Percentiles rank a stretch among this genome's conserved stretches.
phyloP scores from a whole-genome alignment of 2,888 invertebrate genomes.

The Cephus runcator region DNA sequence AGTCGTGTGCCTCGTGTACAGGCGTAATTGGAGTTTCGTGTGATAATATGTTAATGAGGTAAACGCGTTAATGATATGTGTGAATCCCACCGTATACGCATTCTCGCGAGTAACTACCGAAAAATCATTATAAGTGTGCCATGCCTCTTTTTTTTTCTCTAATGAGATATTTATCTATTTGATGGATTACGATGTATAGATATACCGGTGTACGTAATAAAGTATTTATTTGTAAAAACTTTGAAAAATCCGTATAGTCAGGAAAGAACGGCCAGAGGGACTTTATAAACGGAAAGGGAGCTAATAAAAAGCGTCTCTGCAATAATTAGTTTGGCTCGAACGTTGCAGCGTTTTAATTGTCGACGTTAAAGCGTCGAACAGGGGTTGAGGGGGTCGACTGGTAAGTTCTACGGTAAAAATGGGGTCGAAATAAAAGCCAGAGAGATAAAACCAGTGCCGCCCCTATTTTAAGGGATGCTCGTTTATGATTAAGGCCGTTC shows the following conservation, averaged over 20 bases:
- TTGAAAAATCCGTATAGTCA: conserved; percentile 7
- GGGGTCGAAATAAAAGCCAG: conserved; percentile 48
- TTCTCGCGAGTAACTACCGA: conserved; percentile 42
- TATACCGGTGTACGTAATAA: conserved; percentile 3
- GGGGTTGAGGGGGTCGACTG: conserved; percentile 24
- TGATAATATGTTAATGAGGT: conserved; percentile 59
- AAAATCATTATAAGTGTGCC: neutral
- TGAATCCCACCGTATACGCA: conserved; percentile 46
- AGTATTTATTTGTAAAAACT: conserved; percentile 2
- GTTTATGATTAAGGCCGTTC: conserved; percentile 52
- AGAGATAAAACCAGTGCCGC: conserved; percentile 46
- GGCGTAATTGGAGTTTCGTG: conserved; percentile 45
- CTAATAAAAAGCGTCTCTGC: conserved; percentile 49
- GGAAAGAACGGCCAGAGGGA: neutral
- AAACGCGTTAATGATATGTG: conserved; percentile 50
- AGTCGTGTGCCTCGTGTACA: conserved; percentile 46
- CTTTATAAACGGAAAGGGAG: neutral
- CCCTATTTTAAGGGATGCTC: conserved; percentile 50
- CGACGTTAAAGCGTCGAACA: conserved; percentile 48
- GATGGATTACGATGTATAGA: neutral
- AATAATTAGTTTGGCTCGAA: conserved; percentile 53
- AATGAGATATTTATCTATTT: neutral
- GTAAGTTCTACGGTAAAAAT: conserved; percentile 19
- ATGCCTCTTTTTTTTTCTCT: neutral
- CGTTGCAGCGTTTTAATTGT: conserved; percentile 51